phyloP scores from a whole-genome alignment of 2,888 invertebrate genomes.

The Caenorhabditis parvicauda region DNA sequence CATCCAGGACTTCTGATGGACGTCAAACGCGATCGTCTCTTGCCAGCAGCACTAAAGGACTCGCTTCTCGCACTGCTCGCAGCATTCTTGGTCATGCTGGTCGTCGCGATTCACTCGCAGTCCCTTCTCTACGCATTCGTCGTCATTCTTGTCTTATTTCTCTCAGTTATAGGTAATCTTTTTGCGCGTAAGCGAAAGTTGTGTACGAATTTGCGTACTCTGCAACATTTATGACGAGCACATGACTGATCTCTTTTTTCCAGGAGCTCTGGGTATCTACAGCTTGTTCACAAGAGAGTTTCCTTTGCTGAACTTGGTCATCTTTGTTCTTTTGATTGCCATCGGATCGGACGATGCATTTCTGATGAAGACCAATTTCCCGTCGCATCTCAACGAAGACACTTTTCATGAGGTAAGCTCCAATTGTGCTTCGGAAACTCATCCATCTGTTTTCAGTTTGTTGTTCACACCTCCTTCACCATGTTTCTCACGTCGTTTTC shows the following conservation, averaged over 20 bases:
- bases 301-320: constrained; percentile 57
- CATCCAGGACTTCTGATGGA: constrained; percentile 52
- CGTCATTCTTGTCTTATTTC: constrained; percentile 30
- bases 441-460: constrained; percentile 20
- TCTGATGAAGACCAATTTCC: constrained; percentile 52
- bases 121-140: constrained; percentile 37
- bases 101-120: constrained; percentile 43
- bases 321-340: constrained; percentile 57
- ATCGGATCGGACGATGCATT: constrained; percentile 61
- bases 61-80: constrained; percentile 51
- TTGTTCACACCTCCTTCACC: constrained; percentile 51
- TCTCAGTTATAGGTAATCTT: constrained; percentile 28
- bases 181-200: too few species aligned
- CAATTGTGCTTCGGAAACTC: neutral
- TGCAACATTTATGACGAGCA: neutral
- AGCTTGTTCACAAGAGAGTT: constrained; percentile 54
- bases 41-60: constrained; percentile 52
- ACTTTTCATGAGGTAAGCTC: constrained; percentile 38
- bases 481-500: constrained; percentile 62
- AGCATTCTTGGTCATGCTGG: constrained; percentile 46
- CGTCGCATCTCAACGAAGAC: constrained; percentile 39
- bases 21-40: constrained; percentile 54
- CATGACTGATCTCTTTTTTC: neutral
- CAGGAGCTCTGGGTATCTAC: constrained; percentile 44
- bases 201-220: too few species aligned